Base-by-base conservation (phyloP, 2,888 invertebrate genomes). In the Brenthis daphne region DNA sequence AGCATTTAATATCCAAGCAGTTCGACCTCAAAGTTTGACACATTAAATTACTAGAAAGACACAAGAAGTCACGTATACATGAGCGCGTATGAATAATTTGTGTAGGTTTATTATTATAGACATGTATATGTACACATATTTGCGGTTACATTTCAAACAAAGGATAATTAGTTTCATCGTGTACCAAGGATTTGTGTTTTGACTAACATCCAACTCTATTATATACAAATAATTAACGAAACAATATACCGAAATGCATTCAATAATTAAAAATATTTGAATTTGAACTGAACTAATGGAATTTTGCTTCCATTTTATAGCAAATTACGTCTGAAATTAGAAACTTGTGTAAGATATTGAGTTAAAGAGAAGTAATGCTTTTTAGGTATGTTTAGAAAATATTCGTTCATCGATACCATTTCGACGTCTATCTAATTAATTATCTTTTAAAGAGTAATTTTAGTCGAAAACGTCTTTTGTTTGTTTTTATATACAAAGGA, bases 91-190 rank as follows among this genome's bases (percentile, higher is more conserved):
- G 67, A 61, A 67, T 63, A 67, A 67, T 57, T 67, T 63, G 61
- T 2, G 13, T 33, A 61, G 50, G 37, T 63, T 63, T 67, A 67
- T 29, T 67, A 67, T 67, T 48, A 50, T 14, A 13, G 24, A 63
- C 56, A 56, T 63, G 67, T 56, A 60, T 50, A 50, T 60, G 33
- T 29, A 29, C 33, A 60, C 29, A 60, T 29, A 60, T 60, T 63
- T 63, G 67, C 67, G 67, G 67, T 63, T 63, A 56, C 61, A 56
- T 67, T 61, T 51, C 2, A 67, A 67, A 67, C 67, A 67, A 67
- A 67, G 67, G 61, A 67, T 67, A 48, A 56, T 67, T 61, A 67
- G 50, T 50, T 63, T 63, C 53, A 24, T 53, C 53, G 24, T 63
- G 61, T 63, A 20, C 6, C 16, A 6, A 16, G 16, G 51, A n/a